A percentile compares a stretch with the other conserved stretches of the same genome.
phyloP scores from a whole-genome alignment of 2,113 vertebrate genomes.

The Ornithorhynchus anatinus region DNA sequence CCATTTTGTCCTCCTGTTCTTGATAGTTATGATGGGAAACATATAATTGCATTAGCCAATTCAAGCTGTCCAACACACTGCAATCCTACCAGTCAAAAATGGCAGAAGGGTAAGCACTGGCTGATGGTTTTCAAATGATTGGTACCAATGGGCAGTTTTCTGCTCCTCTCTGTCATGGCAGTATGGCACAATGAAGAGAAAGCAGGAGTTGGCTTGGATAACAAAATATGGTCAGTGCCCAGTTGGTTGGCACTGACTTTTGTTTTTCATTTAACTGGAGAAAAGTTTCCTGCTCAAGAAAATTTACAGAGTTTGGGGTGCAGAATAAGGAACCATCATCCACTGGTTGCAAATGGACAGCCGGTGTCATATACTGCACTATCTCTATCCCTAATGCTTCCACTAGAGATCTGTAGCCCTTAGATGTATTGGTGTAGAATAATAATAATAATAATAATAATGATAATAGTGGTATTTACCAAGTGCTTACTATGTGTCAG shows the following conservation, averaged over 20 bases:
- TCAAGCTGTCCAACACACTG: neutral
- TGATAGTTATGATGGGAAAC: neutral
- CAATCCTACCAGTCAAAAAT: neutral
- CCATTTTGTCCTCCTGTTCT: neutral
- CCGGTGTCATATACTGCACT: constrained; percentile 9
- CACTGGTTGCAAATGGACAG: constrained; percentile 16
- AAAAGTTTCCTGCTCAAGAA: neutral
- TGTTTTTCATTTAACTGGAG: neutral
- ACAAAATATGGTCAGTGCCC: neutral
- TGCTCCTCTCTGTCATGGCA: neutral
- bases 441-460: too few relatives aligned
- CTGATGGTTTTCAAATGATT: neutral
- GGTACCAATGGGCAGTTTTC: too few relatives aligned
- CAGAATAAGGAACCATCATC: too few relatives aligned
- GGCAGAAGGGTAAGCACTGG: neutral
- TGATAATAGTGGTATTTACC: too few relatives aligned
- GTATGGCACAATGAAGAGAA: neutral
- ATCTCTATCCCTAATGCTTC: neutral
- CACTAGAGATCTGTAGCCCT: too few relatives aligned
- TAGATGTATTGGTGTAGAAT: too few relatives aligned
- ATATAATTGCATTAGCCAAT: neutral
- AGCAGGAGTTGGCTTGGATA: neutral
- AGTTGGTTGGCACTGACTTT: neutral
- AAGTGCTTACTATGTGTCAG: too few relatives aligned
- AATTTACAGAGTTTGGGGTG: neutral